Conservation (phyloP, 1,140 invertebrate species). For the Tetramorium parvispinum region DNA sequence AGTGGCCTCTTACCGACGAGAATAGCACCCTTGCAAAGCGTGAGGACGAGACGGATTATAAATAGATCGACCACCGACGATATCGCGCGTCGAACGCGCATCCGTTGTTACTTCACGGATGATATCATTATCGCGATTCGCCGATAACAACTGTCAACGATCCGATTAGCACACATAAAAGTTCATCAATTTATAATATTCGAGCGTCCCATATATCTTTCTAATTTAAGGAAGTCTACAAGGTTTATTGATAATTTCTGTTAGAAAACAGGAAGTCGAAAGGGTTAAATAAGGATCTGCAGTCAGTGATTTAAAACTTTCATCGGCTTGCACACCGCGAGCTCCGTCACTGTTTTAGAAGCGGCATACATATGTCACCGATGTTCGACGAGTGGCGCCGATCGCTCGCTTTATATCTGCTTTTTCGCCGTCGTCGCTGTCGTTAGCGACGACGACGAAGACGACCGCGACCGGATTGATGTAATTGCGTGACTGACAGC, state of each 20-base stretch:
- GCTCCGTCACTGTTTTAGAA: background rate
- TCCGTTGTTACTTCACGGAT: constrained; percentile 51
- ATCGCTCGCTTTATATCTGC: constrained; percentile 41
- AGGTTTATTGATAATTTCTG: background rate
- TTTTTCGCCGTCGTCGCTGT: constrained; percentile 58
- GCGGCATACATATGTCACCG: background rate
- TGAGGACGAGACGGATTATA: constrained; percentile 64
- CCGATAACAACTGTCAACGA: background rate
- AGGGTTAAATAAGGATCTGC: background rate
- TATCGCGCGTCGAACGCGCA: constrained; percentile 57
- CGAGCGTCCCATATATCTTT: background rate
- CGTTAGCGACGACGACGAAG: constrained; percentile 25
- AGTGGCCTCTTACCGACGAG: constrained; percentile 66
- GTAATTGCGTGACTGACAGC: constrained; percentile 77
- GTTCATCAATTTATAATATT: background rate
- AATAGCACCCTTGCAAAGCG: constrained; percentile 70
- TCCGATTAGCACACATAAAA: background rate
- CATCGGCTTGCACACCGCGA: background rate
- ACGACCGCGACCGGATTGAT: constrained; percentile 70
- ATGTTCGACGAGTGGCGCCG: constrained; percentile 53
- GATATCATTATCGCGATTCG: constrained; percentile 4
- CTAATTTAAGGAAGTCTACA: background rate
- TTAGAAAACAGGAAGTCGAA: background rate
- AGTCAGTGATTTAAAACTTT: background rate
- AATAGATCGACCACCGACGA: constrained; percentile 67